Base-by-base conservation (phyloP, 2,797 vertebrate species). In the Acanthurus tractus region DNA sequence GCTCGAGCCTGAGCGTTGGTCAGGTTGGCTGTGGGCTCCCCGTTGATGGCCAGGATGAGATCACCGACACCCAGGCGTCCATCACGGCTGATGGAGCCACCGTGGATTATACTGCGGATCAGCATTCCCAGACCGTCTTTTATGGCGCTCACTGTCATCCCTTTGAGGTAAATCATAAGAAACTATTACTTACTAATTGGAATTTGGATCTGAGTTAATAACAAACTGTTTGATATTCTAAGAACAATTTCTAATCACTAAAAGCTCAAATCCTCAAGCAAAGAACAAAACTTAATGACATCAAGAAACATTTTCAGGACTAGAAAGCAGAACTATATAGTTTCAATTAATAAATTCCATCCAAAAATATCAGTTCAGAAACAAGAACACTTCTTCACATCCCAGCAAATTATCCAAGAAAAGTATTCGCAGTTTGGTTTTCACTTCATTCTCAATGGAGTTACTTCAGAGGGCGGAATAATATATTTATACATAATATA, bases 81-180 rank as follows among this genome's bases (percentile, higher is more conserved):
- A 54, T 99, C 98, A 0, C 96, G 96, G 89, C 96, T 98, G 58
- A 99, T 97, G 36, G 98, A 98, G 0, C 97, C 98, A 4, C 97
- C 97, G 1, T 97, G 97, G 89, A 99, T 98, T 70, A 99, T 90
- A 7, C 97, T 99, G 79, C 98, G 97, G 75, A 99, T 96, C 84
- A 97, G 95, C 97, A 99, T 97, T 55, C 98, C 98, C 61, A 94
- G 86, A 42, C 97, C 96, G 8, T 97, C 97, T 91, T 98, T 99
- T 87, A 95, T 91, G 68, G 97, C 96, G 73, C 97, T 97, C 62
- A 99, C 98, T 0, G 98, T 99, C 98, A 99, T 99, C 4, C 98
- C 98, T 99, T 75, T 5, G n/a, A 78, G 63, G 57, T 0, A 68
- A 6, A 81, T 59, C 8, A 40, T 0, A 48, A 44, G 15, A 23